Percentiles rank a stretch among this genome's conserved stretches.
Conservation (phyloP, 2,113 vertebrate genomes). For the Alethe castanea region DNA sequence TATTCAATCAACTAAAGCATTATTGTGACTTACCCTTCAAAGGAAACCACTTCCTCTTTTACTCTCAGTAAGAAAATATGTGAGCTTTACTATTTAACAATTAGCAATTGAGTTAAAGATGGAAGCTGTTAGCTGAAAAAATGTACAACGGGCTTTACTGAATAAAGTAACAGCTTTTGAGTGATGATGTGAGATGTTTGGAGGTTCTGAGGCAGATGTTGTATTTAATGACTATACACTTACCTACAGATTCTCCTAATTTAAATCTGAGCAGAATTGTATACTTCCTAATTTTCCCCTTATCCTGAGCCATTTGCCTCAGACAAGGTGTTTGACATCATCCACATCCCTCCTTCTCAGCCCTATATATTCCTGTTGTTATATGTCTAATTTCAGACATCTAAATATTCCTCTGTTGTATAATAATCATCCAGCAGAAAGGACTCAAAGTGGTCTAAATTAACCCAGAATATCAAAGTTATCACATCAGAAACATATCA, state of each 20-base stretch:
- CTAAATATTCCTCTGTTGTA: background rate
- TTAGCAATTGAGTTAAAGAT: background rate
- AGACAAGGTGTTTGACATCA: background rate
- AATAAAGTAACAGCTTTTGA: background rate
- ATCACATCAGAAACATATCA: background rate
- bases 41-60: background rate
- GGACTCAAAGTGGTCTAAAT: background rate
- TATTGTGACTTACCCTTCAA: background rate
- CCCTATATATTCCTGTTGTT: background rate
- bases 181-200: background rate
- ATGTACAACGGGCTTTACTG: background rate
- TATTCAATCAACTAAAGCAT: background rate
- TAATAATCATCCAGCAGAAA: background rate
- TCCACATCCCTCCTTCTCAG: background rate
- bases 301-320: background rate
- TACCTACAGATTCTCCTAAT: background rate
- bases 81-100: background rate
- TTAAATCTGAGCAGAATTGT: background rate
- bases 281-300: background rate
- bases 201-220: background rate
- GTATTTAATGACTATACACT: background rate
- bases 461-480: background rate
- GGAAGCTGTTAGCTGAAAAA: background rate
- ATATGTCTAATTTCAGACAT: background rate
- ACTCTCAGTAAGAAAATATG: background rate